phyloP scores from a whole-genome alignment of 2,797 vertebrate genomes.

The Chaunax sp. region DNA sequence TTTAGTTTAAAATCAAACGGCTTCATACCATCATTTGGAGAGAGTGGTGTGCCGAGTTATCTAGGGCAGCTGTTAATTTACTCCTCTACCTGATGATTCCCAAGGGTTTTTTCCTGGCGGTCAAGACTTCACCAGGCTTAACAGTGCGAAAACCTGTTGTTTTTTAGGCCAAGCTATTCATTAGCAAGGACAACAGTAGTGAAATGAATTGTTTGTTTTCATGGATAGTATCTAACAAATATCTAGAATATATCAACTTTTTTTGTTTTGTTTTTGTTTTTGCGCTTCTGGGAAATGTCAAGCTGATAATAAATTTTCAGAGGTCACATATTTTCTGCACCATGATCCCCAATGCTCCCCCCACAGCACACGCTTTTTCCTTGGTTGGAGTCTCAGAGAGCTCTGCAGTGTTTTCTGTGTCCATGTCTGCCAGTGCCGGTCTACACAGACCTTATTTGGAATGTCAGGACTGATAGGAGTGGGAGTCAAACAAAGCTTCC shows the following conservation, averaged over 20 bases:
- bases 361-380: constrained; percentile 58
- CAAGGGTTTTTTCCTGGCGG: constrained; percentile 1
- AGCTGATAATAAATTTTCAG: constrained; percentile 75
- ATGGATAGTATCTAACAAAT: neutral
- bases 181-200: constrained; percentile 16
- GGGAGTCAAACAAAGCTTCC: constrained; percentile 81
- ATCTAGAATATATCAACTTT: constrained; percentile 3
- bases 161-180: neutral
- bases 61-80: constrained; percentile 24
- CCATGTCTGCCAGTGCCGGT: constrained; percentile 69
- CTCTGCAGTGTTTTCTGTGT: constrained; percentile 73
- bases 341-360: constrained; percentile 42
- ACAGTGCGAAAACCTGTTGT: neutral
- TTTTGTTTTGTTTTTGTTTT: constrained; percentile 66
- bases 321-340: constrained; percentile 76
- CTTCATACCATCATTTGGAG: constrained; percentile 3
- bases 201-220: constrained; percentile 25
- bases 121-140: neutral
- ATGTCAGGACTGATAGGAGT: constrained; percentile 81
- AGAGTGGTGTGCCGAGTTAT: constrained; percentile 9
- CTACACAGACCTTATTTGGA: constrained; percentile 83
- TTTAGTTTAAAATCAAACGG: neutral
- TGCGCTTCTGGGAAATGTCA: constrained; percentile 78
- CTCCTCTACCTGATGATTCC: constrained; percentile 19
- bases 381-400: constrained; percentile 69